These are phyloP conservation scores for Anas acuta DNA, from an alignment of 2,797 vertebrate genomes.

Conservation along the genomic window DNA sequence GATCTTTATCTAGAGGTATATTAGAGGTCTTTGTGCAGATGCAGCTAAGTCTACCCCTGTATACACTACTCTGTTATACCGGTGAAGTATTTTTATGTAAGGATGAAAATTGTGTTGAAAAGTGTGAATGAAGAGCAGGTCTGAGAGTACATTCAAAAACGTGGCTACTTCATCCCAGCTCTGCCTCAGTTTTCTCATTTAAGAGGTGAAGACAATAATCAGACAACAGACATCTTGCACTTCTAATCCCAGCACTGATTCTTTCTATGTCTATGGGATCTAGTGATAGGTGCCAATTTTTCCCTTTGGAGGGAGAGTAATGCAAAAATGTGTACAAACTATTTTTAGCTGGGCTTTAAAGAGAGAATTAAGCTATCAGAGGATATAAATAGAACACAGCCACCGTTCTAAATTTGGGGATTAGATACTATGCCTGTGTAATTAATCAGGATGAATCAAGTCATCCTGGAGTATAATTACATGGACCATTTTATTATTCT, in stretches of 20 bases:
- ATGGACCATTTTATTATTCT: neutral
- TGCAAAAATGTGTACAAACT: neutral
- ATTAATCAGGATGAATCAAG: conserved; percentile 38
- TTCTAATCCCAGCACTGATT: neutral
- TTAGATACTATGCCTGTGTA: neutral
- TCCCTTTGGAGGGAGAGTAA: neutral
- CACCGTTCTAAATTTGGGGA: neutral
- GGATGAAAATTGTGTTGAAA: neutral
- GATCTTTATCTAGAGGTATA: neutral
- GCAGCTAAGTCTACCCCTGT: neutral
- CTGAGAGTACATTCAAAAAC: neutral
- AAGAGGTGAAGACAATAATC: neutral
- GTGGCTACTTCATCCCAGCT: neutral
- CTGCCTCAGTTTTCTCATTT: neutral
- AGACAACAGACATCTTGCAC: neutral
- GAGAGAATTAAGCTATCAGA: neutral
- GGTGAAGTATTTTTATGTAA: neutral
- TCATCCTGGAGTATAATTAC: neutral
- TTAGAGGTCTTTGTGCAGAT: neutral
- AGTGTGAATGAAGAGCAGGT: neutral
- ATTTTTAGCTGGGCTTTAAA: conserved; percentile 19
- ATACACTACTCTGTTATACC: neutral
- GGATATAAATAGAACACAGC: conserved; percentile 7
- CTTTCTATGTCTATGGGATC: neutral
- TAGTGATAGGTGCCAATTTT: neutral